Evolutionary conservation across 2,888 invertebrate species (phyloP).

Genomic region (Morpho deidamia): DNA sequence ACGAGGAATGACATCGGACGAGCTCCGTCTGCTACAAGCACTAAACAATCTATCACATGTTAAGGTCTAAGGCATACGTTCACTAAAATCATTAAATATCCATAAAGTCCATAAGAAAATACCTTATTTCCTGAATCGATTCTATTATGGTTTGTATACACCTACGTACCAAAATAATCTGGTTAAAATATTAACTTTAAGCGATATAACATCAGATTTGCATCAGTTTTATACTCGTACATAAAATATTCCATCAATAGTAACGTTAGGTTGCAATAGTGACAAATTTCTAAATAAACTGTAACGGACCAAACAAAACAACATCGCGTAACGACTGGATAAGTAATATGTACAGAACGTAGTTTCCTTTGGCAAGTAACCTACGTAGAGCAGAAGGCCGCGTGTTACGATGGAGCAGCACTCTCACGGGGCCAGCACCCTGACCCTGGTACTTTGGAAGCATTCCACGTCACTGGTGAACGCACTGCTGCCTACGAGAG

Average conservation of each 20-base stretch:
- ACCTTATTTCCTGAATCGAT: conserved; percentile 42
- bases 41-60: not conserved
- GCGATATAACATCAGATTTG: conserved; percentile 39
- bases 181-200: conserved; percentile 44
- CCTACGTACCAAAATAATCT: conserved; percentile 49
- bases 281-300: conserved; percentile 17
- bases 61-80: conserved; percentile 22
- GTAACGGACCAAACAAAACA: conserved; percentile 7
- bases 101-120: conserved; percentile 52
- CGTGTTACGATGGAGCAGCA: not conserved
- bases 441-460: too few species aligned
- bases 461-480: too few species aligned
- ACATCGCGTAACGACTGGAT: conserved; percentile 27
- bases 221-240: conserved; percentile 27
- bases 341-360: conserved; percentile 33
- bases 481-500: too few species aligned
- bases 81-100: conserved; percentile 45
- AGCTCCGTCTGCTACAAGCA: too few species aligned
- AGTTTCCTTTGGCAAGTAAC: conserved; percentile 57
- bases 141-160: conserved; percentile 30
- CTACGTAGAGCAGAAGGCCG: conserved; percentile 31
- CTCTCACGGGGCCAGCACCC: too few species aligned
- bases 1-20: too few species aligned
- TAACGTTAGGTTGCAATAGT: conserved; percentile 22
- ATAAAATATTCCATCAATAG: conserved; percentile 27